Conservation (phyloP, 1,140 invertebrate genomes). For the Sitobion miscanthi region DNA sequence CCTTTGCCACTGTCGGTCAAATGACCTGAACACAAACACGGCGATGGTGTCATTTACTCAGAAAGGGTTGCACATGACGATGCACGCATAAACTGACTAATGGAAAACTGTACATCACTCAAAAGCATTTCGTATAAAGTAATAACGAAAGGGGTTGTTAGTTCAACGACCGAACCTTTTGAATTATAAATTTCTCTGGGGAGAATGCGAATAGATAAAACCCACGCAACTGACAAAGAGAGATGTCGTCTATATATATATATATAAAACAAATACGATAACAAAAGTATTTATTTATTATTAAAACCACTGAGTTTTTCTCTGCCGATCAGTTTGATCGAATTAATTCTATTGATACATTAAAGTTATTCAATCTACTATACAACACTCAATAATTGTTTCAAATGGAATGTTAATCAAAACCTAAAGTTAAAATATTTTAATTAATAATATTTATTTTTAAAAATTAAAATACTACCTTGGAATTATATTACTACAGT, state of each 20-base stretch:
- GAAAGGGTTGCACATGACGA: slow-evolving; percentile 16
- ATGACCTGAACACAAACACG: background rate
- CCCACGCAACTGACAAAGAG: background rate
- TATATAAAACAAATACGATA: background rate
- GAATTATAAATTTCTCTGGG: slow-evolving; percentile 13
- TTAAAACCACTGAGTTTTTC: background rate
- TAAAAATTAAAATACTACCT: background rate
- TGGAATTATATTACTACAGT: background rate
- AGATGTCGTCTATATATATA: background rate
- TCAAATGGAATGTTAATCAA: background rate
- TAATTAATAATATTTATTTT: background rate
- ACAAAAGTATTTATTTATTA: background rate
- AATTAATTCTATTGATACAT: background rate
- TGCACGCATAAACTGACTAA: background rate
- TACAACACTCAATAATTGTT: background rate
- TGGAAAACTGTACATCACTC: background rate
- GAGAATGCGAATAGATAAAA: background rate
- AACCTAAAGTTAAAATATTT: background rate
- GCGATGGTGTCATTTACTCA: background rate
- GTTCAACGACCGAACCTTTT: slow-evolving; percentile 41
- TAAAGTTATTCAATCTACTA: background rate
- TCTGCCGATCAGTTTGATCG: background rate
- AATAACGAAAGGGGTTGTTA: background rate
- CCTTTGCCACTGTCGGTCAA: background rate
- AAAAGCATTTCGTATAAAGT: background rate